Conservation (phyloP, 2,888 invertebrate species). For the Diadegma fenestrale region DNA sequence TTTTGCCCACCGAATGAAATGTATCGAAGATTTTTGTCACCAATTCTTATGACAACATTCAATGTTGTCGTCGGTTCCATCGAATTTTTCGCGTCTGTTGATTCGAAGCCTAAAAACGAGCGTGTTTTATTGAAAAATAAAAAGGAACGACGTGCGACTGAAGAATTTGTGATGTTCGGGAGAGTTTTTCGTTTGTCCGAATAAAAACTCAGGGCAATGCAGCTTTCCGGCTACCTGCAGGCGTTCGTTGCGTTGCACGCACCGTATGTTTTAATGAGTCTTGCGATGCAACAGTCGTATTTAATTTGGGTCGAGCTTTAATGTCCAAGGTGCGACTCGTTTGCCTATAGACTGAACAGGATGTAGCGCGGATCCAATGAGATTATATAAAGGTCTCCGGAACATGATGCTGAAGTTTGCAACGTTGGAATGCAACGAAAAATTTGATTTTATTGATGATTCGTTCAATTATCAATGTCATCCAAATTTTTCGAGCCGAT, state of each 20-base stretch:
- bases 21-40: neutral
- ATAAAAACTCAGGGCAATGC: neutral
- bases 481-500: no score
- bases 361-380: slow-evolving; percentile 3
- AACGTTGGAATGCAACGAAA: no score
- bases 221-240: neutral
- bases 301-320: slow-evolving; percentile 8
- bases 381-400: slow-evolving; percentile 6
- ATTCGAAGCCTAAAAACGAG: neutral
- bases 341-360: neutral
- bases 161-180: neutral
- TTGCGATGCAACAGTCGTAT: slow-evolving; percentile 6
- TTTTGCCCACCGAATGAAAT: neutral
- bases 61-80: neutral
- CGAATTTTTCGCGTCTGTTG: neutral
- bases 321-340: slow-evolving; percentile 23
- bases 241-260: neutral
- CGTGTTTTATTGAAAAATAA: neutral
- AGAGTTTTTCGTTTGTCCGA: neutral
- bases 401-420: no score
- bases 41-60: neutral
- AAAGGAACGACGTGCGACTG: neutral
- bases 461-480: no score
- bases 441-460: no score
- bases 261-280: slow-evolving; percentile 1